These are phyloP conservation scores for Progne subis DNA, from an alignment of 2,113 vertebrate species.

Conservation along the genomic window DNA sequence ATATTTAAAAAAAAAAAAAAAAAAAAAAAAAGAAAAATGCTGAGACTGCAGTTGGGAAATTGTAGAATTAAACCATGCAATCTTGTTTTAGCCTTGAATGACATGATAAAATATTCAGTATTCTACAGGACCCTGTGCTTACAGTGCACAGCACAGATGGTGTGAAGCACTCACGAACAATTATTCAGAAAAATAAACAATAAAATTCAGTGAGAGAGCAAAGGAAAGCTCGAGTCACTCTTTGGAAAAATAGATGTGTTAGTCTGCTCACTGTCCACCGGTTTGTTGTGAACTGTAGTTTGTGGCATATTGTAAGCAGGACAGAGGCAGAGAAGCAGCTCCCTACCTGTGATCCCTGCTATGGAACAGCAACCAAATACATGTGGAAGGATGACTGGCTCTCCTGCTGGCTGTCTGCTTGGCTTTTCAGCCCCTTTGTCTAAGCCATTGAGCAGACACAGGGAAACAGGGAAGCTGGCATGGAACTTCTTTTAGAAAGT, in stretches of 20 bases:
- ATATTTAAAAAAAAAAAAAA: too few relatives aligned
- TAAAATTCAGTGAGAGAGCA: neutral
- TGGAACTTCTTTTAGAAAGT: neutral
- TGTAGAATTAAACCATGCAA: neutral
- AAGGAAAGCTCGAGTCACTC: neutral
- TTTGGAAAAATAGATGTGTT: neutral
- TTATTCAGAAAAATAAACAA: neutral
- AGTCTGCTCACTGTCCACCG: neutral
- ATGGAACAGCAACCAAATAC: neutral
- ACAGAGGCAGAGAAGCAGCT: neutral
- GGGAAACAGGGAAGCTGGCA: neutral
- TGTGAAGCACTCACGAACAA: neutral
- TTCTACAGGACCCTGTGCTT: neutral
- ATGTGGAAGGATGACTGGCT: neutral
- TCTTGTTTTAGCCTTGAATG: neutral
- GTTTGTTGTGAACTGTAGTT: neutral
- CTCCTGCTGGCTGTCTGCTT: neutral
- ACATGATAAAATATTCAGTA: slow-evolving; percentile 48
- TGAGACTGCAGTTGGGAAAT: neutral
- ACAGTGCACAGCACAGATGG: slow-evolving; percentile 25
- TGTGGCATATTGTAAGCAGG: neutral
- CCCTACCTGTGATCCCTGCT: neutral
- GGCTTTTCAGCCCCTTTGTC: neutral
- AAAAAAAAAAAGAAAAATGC: neutral
- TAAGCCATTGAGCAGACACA: neutral